Base-by-base conservation (phyloP, 2,113 vertebrate species). In the Meles meles region DNA sequence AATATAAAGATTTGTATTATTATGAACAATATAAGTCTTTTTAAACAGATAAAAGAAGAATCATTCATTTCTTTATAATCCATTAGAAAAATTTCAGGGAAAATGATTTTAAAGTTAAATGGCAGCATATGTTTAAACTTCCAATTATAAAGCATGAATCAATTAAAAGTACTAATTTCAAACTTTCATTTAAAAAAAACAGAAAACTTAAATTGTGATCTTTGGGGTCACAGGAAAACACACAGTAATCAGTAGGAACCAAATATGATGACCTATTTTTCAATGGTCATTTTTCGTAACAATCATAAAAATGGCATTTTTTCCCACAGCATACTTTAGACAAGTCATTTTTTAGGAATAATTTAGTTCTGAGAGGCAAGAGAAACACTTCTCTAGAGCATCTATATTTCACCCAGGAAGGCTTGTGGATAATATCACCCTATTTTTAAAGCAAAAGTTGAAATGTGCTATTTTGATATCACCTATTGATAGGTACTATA, bases 221-320 rank as follows among this genome's bases (percentile, higher is more conserved):
- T 77, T 61, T 72, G 31, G 65, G 59, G 9, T 69, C 31, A 49
- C 76, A 90, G 80, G 34, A 27, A 42, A 77, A 25, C 12, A 18
- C 63, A 57, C 0, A 52, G 7, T 20, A 25, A 65, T 31, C 55
- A 71, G 4, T 18, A 34, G 5, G 14, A 71, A 21, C 7, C 34
- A 55, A 67, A 67, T 72, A n/a, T 0, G 5, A 52, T 88, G n/a
- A 85, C 74, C 85, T 88, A 55, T 47, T 96, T 97, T 88, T 52
- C 85, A 81, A 63, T 39, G 81, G 61, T 87, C 31, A 93, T 94
- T 96, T 97, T 82, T 92, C 29, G 9, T 44, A 69, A 47, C 57
- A 67, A 72, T 92, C 42, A 67, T 67, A 79, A 94, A 91, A 88
- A 91, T 65, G 44, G 0, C 20, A 80, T 80, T 96, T 96, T 77